Conservation (phyloP, 2,888 invertebrate species). For the Erannis defoliaria region DNA sequence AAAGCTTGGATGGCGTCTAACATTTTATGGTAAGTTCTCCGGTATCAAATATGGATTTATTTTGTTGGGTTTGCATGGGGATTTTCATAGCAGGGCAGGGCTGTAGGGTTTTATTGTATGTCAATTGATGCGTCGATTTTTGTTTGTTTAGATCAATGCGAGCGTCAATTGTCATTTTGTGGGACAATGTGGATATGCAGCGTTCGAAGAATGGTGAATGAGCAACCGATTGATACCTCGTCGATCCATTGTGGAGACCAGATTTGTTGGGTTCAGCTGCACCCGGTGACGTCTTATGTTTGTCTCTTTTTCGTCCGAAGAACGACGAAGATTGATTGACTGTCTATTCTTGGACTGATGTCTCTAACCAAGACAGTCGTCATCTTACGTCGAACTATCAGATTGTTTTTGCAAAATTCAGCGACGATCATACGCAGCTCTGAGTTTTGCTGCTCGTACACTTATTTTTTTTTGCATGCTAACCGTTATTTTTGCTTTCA, state of each 20-base stretch:
- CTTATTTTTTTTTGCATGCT: background rate
- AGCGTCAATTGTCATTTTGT: conserved; percentile 43
- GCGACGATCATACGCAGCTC: background rate
- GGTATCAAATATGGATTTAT: conserved; percentile 59
- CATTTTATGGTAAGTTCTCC: conserved; percentile 65
- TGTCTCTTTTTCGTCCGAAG: conserved; percentile 23
- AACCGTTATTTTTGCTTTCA: conserved; percentile 18
- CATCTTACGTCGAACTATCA: conserved; percentile 1
- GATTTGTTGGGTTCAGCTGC: conserved; percentile 49
- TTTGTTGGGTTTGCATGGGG: conserved; percentile 68
- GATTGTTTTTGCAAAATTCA: conserved; percentile 9
- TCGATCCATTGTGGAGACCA: conserved; percentile 36
- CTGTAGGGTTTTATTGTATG: conserved; percentile 35
- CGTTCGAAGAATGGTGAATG: conserved; percentile 30
- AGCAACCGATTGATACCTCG: conserved; percentile 20
- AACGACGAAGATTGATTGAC: conserved; percentile 3
- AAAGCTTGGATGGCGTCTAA: conserved; percentile 48
- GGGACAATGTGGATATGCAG: conserved; percentile 41
- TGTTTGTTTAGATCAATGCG: conserved; percentile 49
- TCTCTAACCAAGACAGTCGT: conserved; percentile 1
- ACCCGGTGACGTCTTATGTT: conserved; percentile 28
- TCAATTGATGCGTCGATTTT: conserved; percentile 46
- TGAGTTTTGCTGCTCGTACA: background rate
- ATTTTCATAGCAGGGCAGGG: conserved; percentile 50
- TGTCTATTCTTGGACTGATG: background rate